Conservation (phyloP, 2,888 invertebrate species). For the Priocnemis perturbator region DNA sequence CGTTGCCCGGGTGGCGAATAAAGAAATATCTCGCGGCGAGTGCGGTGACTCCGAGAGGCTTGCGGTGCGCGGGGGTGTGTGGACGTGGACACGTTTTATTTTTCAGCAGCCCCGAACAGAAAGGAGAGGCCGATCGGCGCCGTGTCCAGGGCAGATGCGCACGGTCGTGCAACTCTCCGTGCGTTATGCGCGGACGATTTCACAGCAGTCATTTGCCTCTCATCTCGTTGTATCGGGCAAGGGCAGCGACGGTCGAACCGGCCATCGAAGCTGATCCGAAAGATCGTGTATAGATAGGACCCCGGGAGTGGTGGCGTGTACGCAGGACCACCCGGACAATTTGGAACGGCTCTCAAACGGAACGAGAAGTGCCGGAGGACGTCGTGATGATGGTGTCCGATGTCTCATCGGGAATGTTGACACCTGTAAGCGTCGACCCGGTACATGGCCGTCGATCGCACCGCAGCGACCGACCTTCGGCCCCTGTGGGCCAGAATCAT, state of each 20-base stretch:
- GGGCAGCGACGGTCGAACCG: slow-evolving; percentile 38
- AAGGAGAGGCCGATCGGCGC: no score
- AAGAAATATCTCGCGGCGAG: neutral
- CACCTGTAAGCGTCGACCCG: slow-evolving; percentile 53
- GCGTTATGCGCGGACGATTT: slow-evolving; percentile 48
- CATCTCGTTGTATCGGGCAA: slow-evolving; percentile 38
- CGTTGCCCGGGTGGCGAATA: slow-evolving; percentile 14
- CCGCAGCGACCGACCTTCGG: neutral
- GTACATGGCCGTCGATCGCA: slow-evolving; percentile 27
- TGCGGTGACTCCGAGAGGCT: no score
- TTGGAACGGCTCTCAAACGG: slow-evolving; percentile 36
- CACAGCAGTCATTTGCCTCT: slow-evolving; percentile 41
- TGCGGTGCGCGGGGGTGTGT: no score
- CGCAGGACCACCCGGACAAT: slow-evolving; percentile 60
- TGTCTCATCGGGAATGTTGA: slow-evolving; percentile 58
- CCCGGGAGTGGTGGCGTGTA: slow-evolving; percentile 29
- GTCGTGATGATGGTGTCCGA: slow-evolving; percentile 50
- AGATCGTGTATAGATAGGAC: slow-evolving; percentile 58
- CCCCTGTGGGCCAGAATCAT: no score
- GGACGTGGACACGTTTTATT: slow-evolving; percentile 40
- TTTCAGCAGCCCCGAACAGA: slow-evolving; percentile 17
- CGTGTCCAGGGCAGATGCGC: no score
- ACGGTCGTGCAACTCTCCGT: no score
- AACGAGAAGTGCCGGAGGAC: slow-evolving; percentile 22
- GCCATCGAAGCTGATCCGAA: slow-evolving; percentile 44